Percentiles rank a stretch among this genome's conserved stretches.
Conservation (phyloP, 1,140 invertebrate species). For the Drosophila bipectinata region DNA sequence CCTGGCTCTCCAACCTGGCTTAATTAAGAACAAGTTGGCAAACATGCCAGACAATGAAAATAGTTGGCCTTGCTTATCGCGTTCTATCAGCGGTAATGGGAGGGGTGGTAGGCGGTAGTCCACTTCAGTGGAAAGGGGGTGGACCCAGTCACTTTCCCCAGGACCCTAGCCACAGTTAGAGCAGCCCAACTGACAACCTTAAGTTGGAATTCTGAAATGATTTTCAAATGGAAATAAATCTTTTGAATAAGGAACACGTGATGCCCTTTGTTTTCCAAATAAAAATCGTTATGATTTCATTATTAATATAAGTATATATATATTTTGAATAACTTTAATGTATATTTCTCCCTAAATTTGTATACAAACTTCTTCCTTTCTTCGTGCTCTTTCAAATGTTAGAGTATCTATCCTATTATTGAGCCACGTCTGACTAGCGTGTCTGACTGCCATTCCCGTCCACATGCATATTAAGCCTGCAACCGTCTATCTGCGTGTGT, state of each 20-base stretch:
- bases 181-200: conserved; percentile 42
- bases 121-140: background rate
- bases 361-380: no score
- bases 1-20: conserved; percentile 58
- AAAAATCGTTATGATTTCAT: background rate
- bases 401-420: conserved; percentile 42
- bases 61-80: conserved; percentile 80
- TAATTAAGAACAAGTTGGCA: conserved; percentile 78
- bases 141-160: conserved; percentile 56
- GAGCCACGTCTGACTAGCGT: conserved; percentile 48
- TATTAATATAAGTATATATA: no score
- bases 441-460: conserved; percentile 54
- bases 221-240: background rate
- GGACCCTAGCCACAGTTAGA: conserved; percentile 48
- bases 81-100: conserved; percentile 53
- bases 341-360: no score
- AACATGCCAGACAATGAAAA: conserved; percentile 71
- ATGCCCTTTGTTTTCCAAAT: background rate
- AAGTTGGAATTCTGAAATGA: conserved; percentile 16
- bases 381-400: background rate
- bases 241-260: background rate
- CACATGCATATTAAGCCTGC: conserved; percentile 56
- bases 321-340: no score
- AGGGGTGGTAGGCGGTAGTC: background rate
- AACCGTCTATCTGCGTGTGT: conserved; percentile 34